phyloP scores from a whole-genome alignment of 2,888 invertebrate genomes.

The Scaptomyza flava region DNA sequence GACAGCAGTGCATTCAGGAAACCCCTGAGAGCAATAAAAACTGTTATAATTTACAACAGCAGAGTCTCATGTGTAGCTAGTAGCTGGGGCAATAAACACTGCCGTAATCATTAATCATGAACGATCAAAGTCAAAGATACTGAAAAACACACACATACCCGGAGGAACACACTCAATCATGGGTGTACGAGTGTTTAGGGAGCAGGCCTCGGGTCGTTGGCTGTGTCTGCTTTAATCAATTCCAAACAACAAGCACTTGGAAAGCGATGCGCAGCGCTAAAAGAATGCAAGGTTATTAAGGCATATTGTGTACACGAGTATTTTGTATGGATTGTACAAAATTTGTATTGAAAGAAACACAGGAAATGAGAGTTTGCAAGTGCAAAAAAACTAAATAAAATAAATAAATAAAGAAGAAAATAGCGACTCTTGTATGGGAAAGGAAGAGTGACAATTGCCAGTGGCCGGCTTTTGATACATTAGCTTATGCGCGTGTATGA shows the following conservation, averaged over 20 bases:
- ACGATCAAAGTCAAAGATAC: conserved; percentile 79
- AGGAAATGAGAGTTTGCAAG: background rate
- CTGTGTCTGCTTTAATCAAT: conserved; percentile 70
- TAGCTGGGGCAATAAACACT: conserved; percentile 69
- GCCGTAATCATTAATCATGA: conserved; percentile 75
- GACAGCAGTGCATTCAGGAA: conserved; percentile 50
- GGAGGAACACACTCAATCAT: conserved; percentile 41
- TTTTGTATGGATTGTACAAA: conserved; percentile 42
- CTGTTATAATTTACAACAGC: conserved; percentile 36
- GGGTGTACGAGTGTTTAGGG: conserved; percentile 61
- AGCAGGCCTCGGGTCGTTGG: conserved; percentile 56
- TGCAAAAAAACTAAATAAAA: too few relatives aligned
- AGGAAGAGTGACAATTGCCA: conserved; percentile 39
- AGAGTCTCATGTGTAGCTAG: conserved; percentile 10
- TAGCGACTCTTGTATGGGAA: conserved; percentile 9
- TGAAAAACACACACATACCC: conserved; percentile 25
- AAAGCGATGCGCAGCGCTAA: conserved; percentile 38
- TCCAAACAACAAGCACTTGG: conserved; percentile 67
- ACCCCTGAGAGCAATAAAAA: conserved; percentile 56
- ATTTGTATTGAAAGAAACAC: conserved; percentile 38
- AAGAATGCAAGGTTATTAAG: conserved; percentile 71
- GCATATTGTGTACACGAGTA: conserved; percentile 40
- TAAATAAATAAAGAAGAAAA: background rate
- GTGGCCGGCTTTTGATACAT: conserved; percentile 33
- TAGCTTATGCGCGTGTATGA: conserved; percentile 8